Evolutionary conservation across 1,140 invertebrate species (phyloP).

Genomic region (Pseudomyrmex flavicornis): DNA sequence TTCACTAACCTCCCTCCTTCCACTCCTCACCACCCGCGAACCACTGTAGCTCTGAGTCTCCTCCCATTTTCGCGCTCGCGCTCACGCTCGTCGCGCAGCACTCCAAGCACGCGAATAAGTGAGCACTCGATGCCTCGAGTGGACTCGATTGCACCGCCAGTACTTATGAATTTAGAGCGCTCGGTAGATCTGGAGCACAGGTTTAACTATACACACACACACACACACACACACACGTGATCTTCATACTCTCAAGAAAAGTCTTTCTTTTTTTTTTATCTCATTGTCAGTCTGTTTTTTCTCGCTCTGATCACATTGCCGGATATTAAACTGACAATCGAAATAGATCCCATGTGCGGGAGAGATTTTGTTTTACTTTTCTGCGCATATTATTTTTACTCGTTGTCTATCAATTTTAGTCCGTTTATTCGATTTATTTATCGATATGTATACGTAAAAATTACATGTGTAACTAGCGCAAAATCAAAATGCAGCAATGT

Average conservation of each 20-base stretch:
- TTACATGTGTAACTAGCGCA: neutral
- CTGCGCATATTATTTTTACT: too few species aligned
- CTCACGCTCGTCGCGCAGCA: slow-evolving; percentile 65
- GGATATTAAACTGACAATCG: slow-evolving; percentile 13
- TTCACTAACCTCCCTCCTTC: slow-evolving; percentile 82
- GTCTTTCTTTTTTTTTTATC: slow-evolving; percentile 46
- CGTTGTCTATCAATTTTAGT: too few species aligned
- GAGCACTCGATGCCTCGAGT: slow-evolving; percentile 67
- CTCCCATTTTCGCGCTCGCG: slow-evolving; percentile 64
- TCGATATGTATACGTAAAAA: too few species aligned
- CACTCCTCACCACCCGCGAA: slow-evolving; percentile 45
- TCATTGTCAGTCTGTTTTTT: neutral
- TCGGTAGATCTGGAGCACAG: slow-evolving; percentile 75
- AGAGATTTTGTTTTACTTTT: neutral
- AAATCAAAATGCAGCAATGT: neutral
- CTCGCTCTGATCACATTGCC: neutral
- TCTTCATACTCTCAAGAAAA: slow-evolving; percentile 35
- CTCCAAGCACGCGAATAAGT: slow-evolving; percentile 71
- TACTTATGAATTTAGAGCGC: slow-evolving; percentile 77
- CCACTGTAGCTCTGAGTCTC: slow-evolving; percentile 29
- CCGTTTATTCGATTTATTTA: too few species aligned
- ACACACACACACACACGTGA: neutral
- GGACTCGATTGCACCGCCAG: slow-evolving; percentile 72
- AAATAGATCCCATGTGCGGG: neutral
- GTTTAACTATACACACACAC: slow-evolving; percentile 20